Evolutionary conservation across 2,888 invertebrate species (phyloP).

Genomic region (Itoplectis maculator): DNA sequence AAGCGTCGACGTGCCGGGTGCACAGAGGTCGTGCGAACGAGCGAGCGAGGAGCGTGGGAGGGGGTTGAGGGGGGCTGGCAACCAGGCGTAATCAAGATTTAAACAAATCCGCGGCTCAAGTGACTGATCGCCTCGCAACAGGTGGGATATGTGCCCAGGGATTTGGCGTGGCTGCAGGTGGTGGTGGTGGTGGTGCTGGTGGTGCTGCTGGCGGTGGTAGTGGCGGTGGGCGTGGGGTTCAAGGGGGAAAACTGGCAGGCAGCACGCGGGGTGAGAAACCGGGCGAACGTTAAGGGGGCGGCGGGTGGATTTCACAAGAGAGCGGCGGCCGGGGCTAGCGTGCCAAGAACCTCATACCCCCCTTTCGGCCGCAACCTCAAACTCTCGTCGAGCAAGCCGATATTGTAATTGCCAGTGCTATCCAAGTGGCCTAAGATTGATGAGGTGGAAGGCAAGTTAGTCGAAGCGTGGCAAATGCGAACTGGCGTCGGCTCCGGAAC

Average conservation of each 20-base stretch:
- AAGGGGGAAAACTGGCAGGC: conserved; percentile 68
- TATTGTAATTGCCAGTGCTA: conserved; percentile 83
- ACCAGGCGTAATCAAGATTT: conserved; percentile 80
- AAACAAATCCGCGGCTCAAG: conserved; percentile 80
- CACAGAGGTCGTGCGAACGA: conserved; percentile 38
- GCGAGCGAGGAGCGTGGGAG: conserved; percentile 33
- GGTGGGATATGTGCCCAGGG: conserved; percentile 81
- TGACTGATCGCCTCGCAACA: conserved; percentile 82
- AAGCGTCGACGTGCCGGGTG: conserved; percentile 56
- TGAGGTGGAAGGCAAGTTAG: conserved; percentile 82
- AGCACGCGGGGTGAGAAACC: conserved; percentile 57
- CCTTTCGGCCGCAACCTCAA: conserved; percentile 80
- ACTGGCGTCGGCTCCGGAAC: conserved; percentile 67
- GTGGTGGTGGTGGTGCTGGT: conserved; percentile 32
- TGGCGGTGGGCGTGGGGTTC: conserved; percentile 50
- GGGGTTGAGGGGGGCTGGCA: conserved; percentile 57
- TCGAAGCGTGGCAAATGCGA: conserved; percentile 79
- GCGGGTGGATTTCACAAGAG: conserved; percentile 43
- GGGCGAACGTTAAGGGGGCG: conserved; percentile 64
- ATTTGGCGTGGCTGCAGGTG: conserved; percentile 67
- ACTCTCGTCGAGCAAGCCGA: conserved; percentile 82
- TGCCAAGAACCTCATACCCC: conserved; percentile 81
- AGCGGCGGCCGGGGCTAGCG: conserved; percentile 74
- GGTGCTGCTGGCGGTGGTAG: conserved; percentile 55
- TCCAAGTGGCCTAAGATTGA: conserved; percentile 83